Evolutionary conservation across 2,888 invertebrate species (phyloP), one percentile per base, ranked within the genome.

Genomic region (Coenonympha arcania): DNA sequence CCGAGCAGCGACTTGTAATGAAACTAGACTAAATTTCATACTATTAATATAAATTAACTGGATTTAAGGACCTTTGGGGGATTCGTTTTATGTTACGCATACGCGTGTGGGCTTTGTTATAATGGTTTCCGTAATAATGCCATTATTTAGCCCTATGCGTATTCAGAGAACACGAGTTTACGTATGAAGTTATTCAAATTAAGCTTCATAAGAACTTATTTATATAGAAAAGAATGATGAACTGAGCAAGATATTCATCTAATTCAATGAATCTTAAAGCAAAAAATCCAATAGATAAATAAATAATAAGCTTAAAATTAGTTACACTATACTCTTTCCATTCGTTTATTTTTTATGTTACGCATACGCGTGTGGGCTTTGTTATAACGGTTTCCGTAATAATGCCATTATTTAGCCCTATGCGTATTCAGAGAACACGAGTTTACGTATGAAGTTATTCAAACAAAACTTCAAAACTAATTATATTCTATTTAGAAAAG

Each of bases 31-130:
- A 72, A 77, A 79, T 81, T 76, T 67, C 55, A 58, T 65, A 64
- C 79, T 79, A 83, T 84, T 82, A 81, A 81, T 84, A 80, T 81
- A 79, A 81, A 84, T 85, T 80, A 82, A 76, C 71, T 71, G 72
- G 73, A 81, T 84, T 80, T 81, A 84, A 74, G 73, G 77, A 72
- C 79, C 79, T 70, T 72, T 60, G 74, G 76, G 80, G 69, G 69
- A 71, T 71, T 73, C 71, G 72, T 76, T 79, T 72, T 70, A 71
- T 68, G 71, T 77, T 76, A 75, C 76, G 76, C 15, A 8, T 15
- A 44, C 44, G 44, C 43, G 6, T 22, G 20, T 30, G 20, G 22
- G 43, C 24, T 34, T 34, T 34, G 22, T 24, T 20, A 34, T 40
- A 26, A 26, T 34, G 24, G 16, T 24, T 16, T 39, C 6, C 22